These are phyloP conservation scores for Calameuta filiformis DNA, from an alignment of 2,888 invertebrate species.

Conservation along the genomic window DNA sequence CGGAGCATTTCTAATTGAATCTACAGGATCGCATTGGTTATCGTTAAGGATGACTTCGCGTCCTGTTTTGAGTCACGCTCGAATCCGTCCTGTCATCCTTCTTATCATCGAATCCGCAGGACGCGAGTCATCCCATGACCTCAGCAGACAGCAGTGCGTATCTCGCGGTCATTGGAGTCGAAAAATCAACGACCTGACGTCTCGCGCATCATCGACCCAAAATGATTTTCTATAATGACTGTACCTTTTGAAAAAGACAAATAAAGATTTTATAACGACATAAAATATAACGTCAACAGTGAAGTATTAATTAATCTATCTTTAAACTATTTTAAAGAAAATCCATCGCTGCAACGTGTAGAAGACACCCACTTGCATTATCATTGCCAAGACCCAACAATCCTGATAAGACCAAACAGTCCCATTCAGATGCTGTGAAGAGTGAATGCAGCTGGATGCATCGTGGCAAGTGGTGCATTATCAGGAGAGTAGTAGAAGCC, in stretches of 20 bases:
- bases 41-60: neutral
- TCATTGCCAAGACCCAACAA: neutral
- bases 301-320: neutral
- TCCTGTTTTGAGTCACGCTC: neutral
- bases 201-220: neutral
- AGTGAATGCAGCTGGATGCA: neutral
- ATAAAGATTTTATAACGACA: neutral
- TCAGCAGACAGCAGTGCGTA: neutral
- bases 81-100: neutral
- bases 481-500: neutral
- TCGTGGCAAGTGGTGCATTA: neutral
- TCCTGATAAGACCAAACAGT: neutral
- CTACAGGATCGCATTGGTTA: neutral
- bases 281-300: neutral
- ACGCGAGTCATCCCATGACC: neutral
- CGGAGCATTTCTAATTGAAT: neutral
- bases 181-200: neutral
- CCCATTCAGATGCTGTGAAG: neutral
- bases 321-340: neutral
- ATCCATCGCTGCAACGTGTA: neutral
- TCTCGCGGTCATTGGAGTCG: neutral
- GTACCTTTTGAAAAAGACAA: neutral
- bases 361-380: neutral
- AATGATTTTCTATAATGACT: neutral
- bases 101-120: neutral